Evolutionary conservation across 2,797 vertebrate genomes (phyloP).

Genomic region (Pseudochirops cupreus): DNA sequence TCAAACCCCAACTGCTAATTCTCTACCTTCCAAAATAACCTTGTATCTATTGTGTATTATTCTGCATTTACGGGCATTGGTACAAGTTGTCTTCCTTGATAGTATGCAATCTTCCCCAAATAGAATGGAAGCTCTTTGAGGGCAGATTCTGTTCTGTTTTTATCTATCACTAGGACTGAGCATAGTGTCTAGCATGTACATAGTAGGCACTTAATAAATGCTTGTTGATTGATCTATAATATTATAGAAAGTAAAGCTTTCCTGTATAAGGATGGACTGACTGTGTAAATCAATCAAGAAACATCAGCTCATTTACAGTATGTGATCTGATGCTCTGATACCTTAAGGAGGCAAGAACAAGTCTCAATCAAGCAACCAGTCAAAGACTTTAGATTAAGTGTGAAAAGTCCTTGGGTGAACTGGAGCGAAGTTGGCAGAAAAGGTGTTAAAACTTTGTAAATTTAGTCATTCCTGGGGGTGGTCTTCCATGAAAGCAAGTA

Average conservation of each 20-base stretch:
- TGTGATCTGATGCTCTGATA: neutral
- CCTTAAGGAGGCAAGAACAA: neutral
- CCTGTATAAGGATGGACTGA: neutral
- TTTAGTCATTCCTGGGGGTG: neutral
- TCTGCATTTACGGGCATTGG: neutral
- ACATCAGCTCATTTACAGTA: neutral
- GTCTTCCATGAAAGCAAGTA: neutral
- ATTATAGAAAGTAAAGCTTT: neutral
- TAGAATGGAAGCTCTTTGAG: neutral
- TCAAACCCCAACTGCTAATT: neutral
- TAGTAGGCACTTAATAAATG: neutral
- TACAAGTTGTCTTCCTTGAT: neutral
- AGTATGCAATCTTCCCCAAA: neutral
- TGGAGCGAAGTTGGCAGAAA: neutral
- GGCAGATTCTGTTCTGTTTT: neutral
- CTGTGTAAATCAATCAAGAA: neutral
- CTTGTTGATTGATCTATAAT: neutral
- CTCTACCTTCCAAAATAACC: neutral
- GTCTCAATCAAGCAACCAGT: neutral
- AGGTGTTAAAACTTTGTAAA: neutral
- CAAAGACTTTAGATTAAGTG: neutral
- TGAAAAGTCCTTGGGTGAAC: neutral
- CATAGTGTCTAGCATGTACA: neutral
- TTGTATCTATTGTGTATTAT: neutral
- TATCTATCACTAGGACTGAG: neutral